A percentile compares a stretch with the other conserved stretches of the same genome.
phyloP scores from a whole-genome alignment of 2,113 vertebrate genomes.

The Pungitius pungitius region DNA sequence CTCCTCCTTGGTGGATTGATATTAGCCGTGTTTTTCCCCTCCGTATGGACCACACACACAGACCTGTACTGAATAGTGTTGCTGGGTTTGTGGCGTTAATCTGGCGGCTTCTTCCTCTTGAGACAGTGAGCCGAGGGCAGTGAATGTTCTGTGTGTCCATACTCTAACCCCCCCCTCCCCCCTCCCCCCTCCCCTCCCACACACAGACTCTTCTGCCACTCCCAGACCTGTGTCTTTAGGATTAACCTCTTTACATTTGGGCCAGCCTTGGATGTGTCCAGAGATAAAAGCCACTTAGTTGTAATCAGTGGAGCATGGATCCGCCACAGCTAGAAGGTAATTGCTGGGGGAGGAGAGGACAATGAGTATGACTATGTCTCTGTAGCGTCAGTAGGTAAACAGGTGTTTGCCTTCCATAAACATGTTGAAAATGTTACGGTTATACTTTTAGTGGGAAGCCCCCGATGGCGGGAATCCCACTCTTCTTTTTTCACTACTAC shows the following conservation, averaged over 20 bases:
- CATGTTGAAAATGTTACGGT: background rate
- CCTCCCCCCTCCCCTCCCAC: too few species aligned
- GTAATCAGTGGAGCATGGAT: conserved; percentile 70
- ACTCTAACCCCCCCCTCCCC: conserved; percentile 1
- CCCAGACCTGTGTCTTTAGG: conserved; percentile 57
- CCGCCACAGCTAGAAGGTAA: conserved; percentile 28
- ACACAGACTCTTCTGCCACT: too few species aligned
- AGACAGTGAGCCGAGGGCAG: conserved; percentile 14
- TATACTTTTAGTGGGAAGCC: background rate
- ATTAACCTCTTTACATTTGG: conserved; percentile 70
- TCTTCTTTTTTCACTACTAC: background rate
- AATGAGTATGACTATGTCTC: conserved; percentile 18
- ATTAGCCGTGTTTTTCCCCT: conserved; percentile 7
- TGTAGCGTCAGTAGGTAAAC: background rate
- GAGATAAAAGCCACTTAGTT: conserved; percentile 82
- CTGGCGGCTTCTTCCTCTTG: conserved; percentile 12
- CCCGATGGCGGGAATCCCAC: background rate
- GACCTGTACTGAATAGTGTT: conserved; percentile 1
- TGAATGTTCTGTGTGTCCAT: conserved; percentile 21
- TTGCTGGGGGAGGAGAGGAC: background rate
- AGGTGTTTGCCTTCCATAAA: background rate
- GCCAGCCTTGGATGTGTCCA: conserved; percentile 76
- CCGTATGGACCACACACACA: background rate
- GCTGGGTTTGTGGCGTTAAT: conserved; percentile 9
- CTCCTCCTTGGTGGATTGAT: conserved; percentile 22